Conservation (phyloP, 1,140 invertebrate species). For the Zaprionus gabonicus region DNA sequence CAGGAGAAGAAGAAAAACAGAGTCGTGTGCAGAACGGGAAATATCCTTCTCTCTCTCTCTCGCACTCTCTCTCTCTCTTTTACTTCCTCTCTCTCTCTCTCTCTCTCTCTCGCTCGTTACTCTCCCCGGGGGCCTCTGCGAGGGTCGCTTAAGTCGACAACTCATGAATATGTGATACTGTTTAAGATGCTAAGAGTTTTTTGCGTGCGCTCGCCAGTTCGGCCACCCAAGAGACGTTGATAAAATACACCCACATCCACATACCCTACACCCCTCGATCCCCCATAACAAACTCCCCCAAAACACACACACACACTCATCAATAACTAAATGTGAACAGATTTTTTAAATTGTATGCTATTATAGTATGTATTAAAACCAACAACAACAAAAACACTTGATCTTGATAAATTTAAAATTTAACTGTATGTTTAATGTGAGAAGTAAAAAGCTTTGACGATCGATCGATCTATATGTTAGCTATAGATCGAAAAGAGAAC, state of each 20-base stretch:
- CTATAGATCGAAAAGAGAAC: not conserved
- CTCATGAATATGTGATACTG: constrained; percentile 83
- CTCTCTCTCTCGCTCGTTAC: not conserved
- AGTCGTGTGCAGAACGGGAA: not conserved
- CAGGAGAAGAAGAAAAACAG: not conserved
- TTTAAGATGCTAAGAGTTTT: constrained; percentile 81
- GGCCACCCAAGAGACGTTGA: constrained; percentile 64
- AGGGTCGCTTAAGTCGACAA: constrained; percentile 73
- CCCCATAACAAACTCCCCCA: not conserved
- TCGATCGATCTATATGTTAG: constrained; percentile 10
- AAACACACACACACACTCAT: constrained; percentile 38
- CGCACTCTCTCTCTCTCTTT: not conserved
- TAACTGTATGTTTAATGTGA: constrained; percentile 55
- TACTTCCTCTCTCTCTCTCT: not conserved
- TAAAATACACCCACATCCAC: constrained; percentile 58
- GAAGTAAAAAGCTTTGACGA: constrained; percentile 10
- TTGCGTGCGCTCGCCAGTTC: constrained; percentile 44
- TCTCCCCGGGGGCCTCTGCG: constrained; percentile 42
- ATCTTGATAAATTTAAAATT: constrained; percentile 80
- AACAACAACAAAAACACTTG: constrained; percentile 61
- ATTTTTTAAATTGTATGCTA: constrained; percentile 76
- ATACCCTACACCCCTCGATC: constrained; percentile 25
- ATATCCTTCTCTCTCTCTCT: no score
- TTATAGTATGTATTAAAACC: constrained; percentile 56
- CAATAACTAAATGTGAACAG: constrained; percentile 69